These are phyloP conservation scores for Papilio dardanus DNA, from an alignment of 1,140 invertebrate genomes.

Conservation along the genomic window DNA sequence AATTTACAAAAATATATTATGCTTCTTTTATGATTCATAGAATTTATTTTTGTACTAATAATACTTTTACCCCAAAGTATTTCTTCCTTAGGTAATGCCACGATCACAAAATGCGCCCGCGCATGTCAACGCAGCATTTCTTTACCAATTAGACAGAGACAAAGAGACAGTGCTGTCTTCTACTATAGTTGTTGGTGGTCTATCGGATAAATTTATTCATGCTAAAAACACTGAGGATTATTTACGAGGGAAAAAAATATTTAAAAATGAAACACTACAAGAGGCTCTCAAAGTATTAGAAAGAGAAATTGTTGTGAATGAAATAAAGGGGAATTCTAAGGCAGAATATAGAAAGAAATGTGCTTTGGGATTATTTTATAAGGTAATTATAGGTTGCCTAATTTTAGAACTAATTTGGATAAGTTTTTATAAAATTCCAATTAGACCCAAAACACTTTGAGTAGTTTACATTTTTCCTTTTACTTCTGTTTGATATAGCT, in stretches of 20 bases:
- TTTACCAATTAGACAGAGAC: conserved; percentile 82
- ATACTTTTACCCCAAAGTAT: no score
- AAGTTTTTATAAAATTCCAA: no score
- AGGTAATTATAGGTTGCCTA: neutral
- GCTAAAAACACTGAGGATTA: conserved; percentile 85
- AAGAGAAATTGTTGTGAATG: conserved; percentile 85
- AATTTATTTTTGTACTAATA: no score
- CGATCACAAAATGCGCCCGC: conserved; percentile 88
- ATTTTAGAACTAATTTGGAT: neutral
- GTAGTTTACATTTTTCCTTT: no score
- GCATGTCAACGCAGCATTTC: conserved; percentile 87
- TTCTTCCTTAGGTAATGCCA: conserved; percentile 83
- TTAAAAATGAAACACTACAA: conserved; percentile 80
- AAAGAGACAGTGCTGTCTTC: conserved; percentile 73
- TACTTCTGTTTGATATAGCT: no score
- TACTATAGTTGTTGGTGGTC: conserved; percentile 85
- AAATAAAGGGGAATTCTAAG: conserved; percentile 83
- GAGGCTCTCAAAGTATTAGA: conserved; percentile 83
- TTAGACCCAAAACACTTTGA: no score
- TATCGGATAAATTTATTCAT: conserved; percentile 86
- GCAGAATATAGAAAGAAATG: conserved; percentile 82
- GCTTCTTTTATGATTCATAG: no score
- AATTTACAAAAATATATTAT: no score
- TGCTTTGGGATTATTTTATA: conserved; percentile 24
- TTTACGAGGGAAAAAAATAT: conserved; percentile 81